Percentiles rank a stretch among this genome's conserved stretches.
phyloP scores from a whole-genome alignment of 1,140 invertebrate genomes.

The Calephelis virginiensis region DNA sequence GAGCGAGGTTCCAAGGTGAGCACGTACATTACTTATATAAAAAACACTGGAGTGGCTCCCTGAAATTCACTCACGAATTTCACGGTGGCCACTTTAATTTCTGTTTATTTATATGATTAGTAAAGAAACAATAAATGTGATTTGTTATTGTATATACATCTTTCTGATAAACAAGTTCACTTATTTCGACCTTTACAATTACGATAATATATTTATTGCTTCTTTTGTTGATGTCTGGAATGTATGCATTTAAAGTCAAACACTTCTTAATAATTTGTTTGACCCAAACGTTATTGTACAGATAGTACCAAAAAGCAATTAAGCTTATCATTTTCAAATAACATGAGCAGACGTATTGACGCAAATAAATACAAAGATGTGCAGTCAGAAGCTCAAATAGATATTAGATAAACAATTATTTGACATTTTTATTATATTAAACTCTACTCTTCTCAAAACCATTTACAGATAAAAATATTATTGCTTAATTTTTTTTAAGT shows the following conservation, averaged over 20 bases:
- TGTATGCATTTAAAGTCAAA: conserved; percentile 11
- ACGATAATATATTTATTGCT: conserved; percentile 30
- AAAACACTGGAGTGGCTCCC: conserved; percentile 44
- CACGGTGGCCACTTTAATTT: conserved; percentile 47
- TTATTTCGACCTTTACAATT: conserved; percentile 19
- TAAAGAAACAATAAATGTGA: conserved; percentile 33
- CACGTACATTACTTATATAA: conserved; percentile 27
- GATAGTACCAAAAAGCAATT: not conserved
- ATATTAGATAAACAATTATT: too few relatives aligned
- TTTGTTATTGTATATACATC: conserved; percentile 3
- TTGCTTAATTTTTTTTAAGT: too few relatives aligned
- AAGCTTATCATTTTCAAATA: not conserved
- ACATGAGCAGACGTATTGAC: too few relatives aligned
- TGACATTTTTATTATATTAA: too few relatives aligned
- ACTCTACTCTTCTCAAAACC: too few relatives aligned
- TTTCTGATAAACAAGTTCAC: conserved; percentile 18
- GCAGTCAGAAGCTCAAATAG: too few relatives aligned
- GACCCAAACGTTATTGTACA: not conserved
- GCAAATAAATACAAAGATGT: too few relatives aligned
- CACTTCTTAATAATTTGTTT: too few relatives aligned
- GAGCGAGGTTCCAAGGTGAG: conserved; percentile 99
- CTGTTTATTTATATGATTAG: conserved; percentile 16
- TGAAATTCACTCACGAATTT: conserved; percentile 55
- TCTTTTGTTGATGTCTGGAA: conserved; percentile 33
- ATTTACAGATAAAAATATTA: too few relatives aligned